A percentile compares a stretch with the other conserved stretches of the same genome.
Conservation (phyloP, 2,797 vertebrate species). For the Mastacembelus armatus region DNA sequence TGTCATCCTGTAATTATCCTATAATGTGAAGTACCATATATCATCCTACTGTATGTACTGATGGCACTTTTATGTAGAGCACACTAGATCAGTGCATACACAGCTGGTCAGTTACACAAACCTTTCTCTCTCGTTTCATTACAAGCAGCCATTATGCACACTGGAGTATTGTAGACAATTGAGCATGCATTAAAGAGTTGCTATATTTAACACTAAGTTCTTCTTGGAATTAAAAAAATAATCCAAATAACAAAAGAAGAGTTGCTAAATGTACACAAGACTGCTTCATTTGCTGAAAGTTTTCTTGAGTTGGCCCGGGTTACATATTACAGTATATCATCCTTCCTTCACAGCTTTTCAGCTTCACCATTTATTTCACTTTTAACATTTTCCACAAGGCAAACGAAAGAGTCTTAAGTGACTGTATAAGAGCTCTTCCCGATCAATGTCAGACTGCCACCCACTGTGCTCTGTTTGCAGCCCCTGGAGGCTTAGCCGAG, state of each 20-base stretch:
- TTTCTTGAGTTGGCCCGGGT: slow-evolving; percentile 1
- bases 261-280: background rate
- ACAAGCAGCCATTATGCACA: background rate
- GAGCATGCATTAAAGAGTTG: background rate
- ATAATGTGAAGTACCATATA: background rate
- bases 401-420: slow-evolving; percentile 26
- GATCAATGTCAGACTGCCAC: slow-evolving; percentile 39
- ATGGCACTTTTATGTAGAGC: background rate
- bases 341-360: slow-evolving; percentile 4
- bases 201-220: background rate
- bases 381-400: slow-evolving; percentile 11
- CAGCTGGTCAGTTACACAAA: background rate
- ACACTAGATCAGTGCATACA: background rate
- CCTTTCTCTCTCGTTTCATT: background rate
- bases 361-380: slow-evolving; percentile 10
- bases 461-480: slow-evolving; percentile 35
- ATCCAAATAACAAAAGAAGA: background rate
- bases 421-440: slow-evolving; percentile 21
- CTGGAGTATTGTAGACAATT: background rate
- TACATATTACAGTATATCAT: background rate
- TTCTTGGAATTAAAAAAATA: background rate
- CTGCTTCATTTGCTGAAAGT: slow-evolving; percentile 7
- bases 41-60: background rate
- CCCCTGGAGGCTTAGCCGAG: slow-evolving; percentile 36
- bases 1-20: background rate